phyloP scores from a whole-genome alignment of 2,797 vertebrate species.

The Dallia pectoralis region DNA sequence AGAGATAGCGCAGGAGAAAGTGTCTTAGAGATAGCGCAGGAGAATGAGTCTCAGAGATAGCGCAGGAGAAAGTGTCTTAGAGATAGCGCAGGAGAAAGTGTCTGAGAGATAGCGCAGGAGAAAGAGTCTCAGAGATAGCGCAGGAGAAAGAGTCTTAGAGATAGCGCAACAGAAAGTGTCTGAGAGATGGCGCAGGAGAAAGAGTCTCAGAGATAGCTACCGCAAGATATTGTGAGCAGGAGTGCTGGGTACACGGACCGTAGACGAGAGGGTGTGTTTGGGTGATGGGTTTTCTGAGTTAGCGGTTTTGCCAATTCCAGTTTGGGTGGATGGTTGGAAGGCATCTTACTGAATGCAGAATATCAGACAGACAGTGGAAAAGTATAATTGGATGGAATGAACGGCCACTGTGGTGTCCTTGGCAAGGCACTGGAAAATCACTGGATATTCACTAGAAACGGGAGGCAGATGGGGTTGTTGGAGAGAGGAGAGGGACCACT shows the following conservation, averaged over 20 bases:
- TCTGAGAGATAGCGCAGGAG: no score
- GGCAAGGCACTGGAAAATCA: constrained; percentile 48
- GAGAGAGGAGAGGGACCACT: constrained; percentile 22
- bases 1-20: constrained; percentile 25
- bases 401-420: constrained; percentile 42
- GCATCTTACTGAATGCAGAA: constrained; percentile 20
- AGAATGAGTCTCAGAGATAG: no score
- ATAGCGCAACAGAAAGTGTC: no score
- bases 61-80: no score
- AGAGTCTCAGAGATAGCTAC: no score
- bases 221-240: no score
- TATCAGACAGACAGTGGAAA: constrained; percentile 29
- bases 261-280: constrained; percentile 30
- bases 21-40: constrained; percentile 51
- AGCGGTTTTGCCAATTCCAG: constrained; percentile 21
- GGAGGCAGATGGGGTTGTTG: not conserved
- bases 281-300: constrained; percentile 20
- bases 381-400: constrained; percentile 27
- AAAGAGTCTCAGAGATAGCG: no score
- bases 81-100: no score
- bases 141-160: no score
- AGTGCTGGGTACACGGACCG: not conserved
- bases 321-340: constrained; percentile 9
- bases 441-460: constrained; percentile 33
- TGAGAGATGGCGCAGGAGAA: no score